Evolutionary conservation across 2,797 vertebrate genomes (phyloP).

Genomic region (Esox lucius): DNA sequence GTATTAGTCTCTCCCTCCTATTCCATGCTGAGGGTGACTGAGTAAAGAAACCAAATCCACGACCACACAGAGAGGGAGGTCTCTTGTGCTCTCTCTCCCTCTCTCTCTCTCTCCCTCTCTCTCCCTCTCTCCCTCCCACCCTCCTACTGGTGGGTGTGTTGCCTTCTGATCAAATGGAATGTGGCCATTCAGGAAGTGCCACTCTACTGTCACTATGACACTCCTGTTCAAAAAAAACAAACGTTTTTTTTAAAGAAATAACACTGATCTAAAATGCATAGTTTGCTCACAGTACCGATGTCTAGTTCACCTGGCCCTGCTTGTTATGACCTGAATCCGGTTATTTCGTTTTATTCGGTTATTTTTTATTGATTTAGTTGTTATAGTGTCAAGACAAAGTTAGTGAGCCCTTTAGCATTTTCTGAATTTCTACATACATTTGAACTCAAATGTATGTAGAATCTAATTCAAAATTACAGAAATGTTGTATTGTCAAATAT

Average conservation of each 20-base stretch:
- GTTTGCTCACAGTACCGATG: neutral
- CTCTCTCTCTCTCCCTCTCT: slow-evolving; percentile 11
- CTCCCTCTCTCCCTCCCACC: slow-evolving; percentile 13
- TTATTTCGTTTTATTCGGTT: neutral
- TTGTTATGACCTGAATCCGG: neutral
- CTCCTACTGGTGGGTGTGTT: slow-evolving; percentile 38
- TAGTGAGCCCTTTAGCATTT: too few species aligned
- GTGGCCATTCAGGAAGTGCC: slow-evolving; percentile 70
- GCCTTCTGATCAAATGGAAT: slow-evolving; percentile 65
- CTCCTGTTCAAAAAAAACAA: slow-evolving; percentile 7
- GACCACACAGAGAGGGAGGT: slow-evolving; percentile 25
- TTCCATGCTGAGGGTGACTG: slow-evolving; percentile 14
- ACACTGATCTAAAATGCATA: neutral
- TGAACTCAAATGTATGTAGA: too few species aligned
- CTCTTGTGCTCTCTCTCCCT: slow-evolving; percentile 7
- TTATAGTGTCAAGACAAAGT: neutral
- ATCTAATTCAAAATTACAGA: too few species aligned
- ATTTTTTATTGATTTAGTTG: too few species aligned
- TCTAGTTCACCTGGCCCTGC: neutral
- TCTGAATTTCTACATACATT: too few species aligned
- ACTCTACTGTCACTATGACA: slow-evolving; percentile 8
- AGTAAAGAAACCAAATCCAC: slow-evolving; percentile 16
- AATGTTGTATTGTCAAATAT: too few species aligned
- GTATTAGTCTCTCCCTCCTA: slow-evolving; percentile 22
- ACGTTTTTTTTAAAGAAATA: neutral